A percentile compares a stretch with the other conserved stretches of the same genome.
Evolutionary conservation across 2,888 invertebrate genomes (phyloP).

Genomic region (Euspilapteryx auroguttella): DNA sequence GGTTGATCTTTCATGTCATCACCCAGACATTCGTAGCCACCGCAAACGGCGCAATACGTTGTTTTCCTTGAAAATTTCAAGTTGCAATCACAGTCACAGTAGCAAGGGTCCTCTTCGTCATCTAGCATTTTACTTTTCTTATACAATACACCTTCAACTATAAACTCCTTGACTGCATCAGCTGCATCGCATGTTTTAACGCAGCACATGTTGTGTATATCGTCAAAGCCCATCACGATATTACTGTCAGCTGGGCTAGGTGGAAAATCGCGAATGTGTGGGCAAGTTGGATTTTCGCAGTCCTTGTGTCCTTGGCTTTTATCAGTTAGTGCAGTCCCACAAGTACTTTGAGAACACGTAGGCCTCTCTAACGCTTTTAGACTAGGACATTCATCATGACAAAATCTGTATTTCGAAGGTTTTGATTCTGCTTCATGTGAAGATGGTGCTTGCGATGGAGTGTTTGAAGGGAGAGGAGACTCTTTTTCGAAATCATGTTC

Average conservation of each 20-base stretch:
- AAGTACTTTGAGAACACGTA: conserved; percentile 26
- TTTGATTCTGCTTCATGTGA: not conserved
- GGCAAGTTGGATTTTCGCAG: conserved; percentile 19
- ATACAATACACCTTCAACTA: conserved; percentile 20
- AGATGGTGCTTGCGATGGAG: conserved; percentile 10
- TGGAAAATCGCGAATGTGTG: conserved; percentile 12
- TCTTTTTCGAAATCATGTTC: conserved; percentile 26
- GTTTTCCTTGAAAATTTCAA: conserved; percentile 37
- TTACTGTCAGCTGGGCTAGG: conserved; percentile 44
- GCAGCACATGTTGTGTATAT: conserved; percentile 37
- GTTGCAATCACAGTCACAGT: conserved; percentile 41
- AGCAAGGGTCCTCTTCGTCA: conserved; percentile 25
- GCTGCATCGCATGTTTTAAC: conserved; percentile 35
- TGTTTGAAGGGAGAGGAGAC: too few relatives aligned
- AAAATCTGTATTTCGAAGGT: conserved; percentile 19
- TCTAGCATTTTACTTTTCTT: conserved; percentile 14
- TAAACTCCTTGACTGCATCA: conserved; percentile 37
- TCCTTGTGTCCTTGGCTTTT: conserved; percentile 10
- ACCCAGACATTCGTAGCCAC: conserved; percentile 43
- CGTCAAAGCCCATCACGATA: conserved; percentile 24
- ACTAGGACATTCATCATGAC: conserved; percentile 27
- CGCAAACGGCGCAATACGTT: conserved; percentile 43
- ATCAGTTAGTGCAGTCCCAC: conserved; percentile 12
- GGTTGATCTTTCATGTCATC: conserved; percentile 33
- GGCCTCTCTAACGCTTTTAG: conserved; percentile 15